These are phyloP conservation scores for Pharmacophagus antenor DNA, from an alignment of 2,888 invertebrate genomes.

Conservation along the genomic window DNA sequence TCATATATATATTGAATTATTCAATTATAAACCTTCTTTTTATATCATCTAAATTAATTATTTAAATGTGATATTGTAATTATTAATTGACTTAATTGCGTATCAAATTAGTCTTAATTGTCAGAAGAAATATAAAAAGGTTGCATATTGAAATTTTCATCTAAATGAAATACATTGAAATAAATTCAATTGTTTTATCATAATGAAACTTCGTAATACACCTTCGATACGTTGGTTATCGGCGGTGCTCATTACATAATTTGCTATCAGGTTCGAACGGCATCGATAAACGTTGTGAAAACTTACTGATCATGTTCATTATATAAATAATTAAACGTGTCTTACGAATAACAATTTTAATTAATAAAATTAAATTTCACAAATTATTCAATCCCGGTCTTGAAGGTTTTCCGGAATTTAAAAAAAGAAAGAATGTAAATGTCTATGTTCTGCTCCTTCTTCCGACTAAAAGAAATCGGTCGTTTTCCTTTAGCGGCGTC, in stretches of 20 bases:
- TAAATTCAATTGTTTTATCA: background rate
- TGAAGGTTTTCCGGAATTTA: too few species aligned
- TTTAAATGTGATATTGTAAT: too few species aligned
- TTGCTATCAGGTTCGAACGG: conserved; percentile 14
- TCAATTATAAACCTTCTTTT: too few species aligned
- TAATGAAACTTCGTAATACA: background rate
- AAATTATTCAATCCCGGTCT: too few species aligned
- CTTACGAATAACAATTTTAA: too few species aligned
- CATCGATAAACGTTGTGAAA: conserved; percentile 9
- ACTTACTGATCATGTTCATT: background rate
- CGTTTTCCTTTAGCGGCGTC: conserved; percentile 28
- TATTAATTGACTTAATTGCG: too few species aligned
- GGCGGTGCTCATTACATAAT: conserved; percentile 21
- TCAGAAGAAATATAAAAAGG: too few species aligned
- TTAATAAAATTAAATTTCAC: too few species aligned
- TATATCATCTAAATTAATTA: too few species aligned
- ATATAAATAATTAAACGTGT: background rate
- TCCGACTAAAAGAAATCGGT: conserved; percentile 28
- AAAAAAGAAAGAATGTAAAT: conserved; percentile 4
- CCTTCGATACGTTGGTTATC: conserved; percentile 7
- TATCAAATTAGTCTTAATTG: too few species aligned
- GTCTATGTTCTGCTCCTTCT: conserved; percentile 14
- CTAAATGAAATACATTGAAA: background rate
- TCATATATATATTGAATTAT: too few species aligned
- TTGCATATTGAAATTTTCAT: background rate